phyloP scores from a whole-genome alignment of 2,797 vertebrate genomes.

The Dipus sagitta region DNA sequence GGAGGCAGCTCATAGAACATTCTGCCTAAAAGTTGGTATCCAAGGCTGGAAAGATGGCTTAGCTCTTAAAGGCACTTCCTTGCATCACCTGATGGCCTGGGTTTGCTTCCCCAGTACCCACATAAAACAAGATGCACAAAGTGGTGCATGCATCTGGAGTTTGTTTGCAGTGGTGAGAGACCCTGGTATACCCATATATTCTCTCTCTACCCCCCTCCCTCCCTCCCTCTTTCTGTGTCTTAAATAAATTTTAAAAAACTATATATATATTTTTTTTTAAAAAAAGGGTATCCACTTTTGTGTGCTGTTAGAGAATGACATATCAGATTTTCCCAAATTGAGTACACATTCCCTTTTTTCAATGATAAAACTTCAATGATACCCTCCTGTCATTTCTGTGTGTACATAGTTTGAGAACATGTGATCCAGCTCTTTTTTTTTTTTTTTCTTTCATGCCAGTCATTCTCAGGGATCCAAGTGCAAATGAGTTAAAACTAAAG shows the following conservation, averaged over 20 bases:
- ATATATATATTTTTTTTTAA: too few relatives aligned
- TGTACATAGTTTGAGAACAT: conserved; percentile 8
- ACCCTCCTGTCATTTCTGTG: background rate
- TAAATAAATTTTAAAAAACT: too few relatives aligned
- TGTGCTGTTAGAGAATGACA: background rate
- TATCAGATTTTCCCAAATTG: background rate
- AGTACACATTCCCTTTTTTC: background rate
- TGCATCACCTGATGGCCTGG: too few relatives aligned
- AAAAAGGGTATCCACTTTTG: background rate
- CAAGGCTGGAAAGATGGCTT: too few relatives aligned
- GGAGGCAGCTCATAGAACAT: background rate
- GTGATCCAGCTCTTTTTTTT: background rate
- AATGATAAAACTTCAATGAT: background rate
- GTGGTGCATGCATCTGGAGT: too few relatives aligned
- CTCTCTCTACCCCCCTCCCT: too few relatives aligned
- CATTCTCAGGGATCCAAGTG: background rate
- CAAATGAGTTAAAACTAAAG: conserved; percentile 27
- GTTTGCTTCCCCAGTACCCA: too few relatives aligned
- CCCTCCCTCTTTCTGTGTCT: too few relatives aligned
- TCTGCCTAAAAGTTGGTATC: background rate
- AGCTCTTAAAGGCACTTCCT: too few relatives aligned
- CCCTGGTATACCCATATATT: too few relatives aligned
- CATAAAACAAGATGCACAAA: too few relatives aligned
- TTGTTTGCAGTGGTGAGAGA: too few relatives aligned
- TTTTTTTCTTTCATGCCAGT: background rate